Percentiles rank a stretch among this genome's conserved stretches.
phyloP scores from a whole-genome alignment of 2,888 invertebrate species.

The Agrilus biguttatus region DNA sequence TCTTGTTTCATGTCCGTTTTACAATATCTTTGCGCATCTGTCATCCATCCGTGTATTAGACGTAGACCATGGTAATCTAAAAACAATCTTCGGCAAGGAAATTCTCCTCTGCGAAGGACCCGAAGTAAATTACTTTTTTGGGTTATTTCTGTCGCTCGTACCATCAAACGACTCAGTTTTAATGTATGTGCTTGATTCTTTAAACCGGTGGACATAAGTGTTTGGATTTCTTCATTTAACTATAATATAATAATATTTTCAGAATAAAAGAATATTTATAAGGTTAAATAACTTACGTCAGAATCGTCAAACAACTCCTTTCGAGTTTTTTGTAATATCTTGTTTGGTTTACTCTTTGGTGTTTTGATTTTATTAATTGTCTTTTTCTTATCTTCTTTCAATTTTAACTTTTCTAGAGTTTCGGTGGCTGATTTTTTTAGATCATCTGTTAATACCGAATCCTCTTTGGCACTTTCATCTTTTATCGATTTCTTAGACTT shows the following conservation, averaged over 20 bases:
- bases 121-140: constrained; percentile 63
- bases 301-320: constrained; percentile 47
- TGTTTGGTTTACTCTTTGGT: constrained; percentile 20
- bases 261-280: neutral
- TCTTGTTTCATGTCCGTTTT: constrained; percentile 22
- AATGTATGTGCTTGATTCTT: constrained; percentile 84
- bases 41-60: constrained; percentile 87
- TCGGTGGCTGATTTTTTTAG: constrained; percentile 25
- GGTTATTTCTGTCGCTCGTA: constrained; percentile 71
- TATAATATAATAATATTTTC: constrained; percentile 23
- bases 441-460: constrained; percentile 26
- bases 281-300: constrained; percentile 31
- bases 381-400: constrained; percentile 22
- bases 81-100: constrained; percentile 74
- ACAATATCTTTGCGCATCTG: constrained; percentile 44
- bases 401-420: constrained; percentile 19
- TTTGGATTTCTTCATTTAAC: constrained; percentile 81
- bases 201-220: constrained; percentile 60
- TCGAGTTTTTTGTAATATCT: constrained; percentile 25
- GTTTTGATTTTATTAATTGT: constrained; percentile 8
- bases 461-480: constrained; percentile 4
- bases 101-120: constrained; percentile 63
- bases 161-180: constrained; percentile 79
- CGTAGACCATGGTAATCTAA: constrained; percentile 86
- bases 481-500: constrained; percentile 1